Conservation (phyloP, 2,113 vertebrate genomes). For the Scomber japonicus region DNA sequence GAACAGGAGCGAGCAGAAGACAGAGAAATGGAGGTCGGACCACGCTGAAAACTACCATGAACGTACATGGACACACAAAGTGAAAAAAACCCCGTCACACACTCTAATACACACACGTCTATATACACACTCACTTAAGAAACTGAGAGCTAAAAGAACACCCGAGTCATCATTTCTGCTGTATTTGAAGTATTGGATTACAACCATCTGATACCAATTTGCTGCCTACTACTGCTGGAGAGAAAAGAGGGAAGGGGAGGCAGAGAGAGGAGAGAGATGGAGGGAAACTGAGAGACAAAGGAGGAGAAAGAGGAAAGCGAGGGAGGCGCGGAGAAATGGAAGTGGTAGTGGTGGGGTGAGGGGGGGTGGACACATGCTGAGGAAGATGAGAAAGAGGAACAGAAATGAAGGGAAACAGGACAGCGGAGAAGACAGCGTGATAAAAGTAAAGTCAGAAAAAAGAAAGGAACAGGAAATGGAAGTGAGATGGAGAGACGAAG, state of each 20-base stretch:
- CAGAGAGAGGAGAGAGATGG: conserved; percentile 26
- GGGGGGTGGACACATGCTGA: neutral
- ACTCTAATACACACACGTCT: neutral
- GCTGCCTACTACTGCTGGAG: conserved; percentile 87
- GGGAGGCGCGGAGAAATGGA: conserved; percentile 4
- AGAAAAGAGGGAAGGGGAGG: conserved; percentile 15
- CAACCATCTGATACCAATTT: conserved; percentile 98
- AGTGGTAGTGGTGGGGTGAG: neutral
- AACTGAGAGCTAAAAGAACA: conserved; percentile 85
- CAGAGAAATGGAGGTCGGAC: neutral
- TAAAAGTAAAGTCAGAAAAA: conserved; percentile 17
- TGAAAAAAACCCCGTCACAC: neutral
- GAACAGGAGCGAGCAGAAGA: conserved; percentile 74
- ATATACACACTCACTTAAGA: conserved; percentile 22
- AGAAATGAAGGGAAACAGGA: conserved; percentile 22
- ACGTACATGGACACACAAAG: conserved; percentile 20
- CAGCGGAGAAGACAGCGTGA: neutral
- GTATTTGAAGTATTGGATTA: conserved; percentile 95
- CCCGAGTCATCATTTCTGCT: conserved; percentile 92
- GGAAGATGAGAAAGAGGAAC: conserved; percentile 26
- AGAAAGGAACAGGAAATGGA: neutral
- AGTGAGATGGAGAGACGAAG: conserved; percentile 4
- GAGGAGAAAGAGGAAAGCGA: conserved; percentile 10
- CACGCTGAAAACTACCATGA: conserved; percentile 13
- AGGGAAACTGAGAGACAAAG: conserved; percentile 52